Percentiles rank a stretch among this genome's conserved stretches.
Evolutionary conservation across 2,888 invertebrate species (phyloP).

Genomic region (Trypoxylon attenuatum): DNA sequence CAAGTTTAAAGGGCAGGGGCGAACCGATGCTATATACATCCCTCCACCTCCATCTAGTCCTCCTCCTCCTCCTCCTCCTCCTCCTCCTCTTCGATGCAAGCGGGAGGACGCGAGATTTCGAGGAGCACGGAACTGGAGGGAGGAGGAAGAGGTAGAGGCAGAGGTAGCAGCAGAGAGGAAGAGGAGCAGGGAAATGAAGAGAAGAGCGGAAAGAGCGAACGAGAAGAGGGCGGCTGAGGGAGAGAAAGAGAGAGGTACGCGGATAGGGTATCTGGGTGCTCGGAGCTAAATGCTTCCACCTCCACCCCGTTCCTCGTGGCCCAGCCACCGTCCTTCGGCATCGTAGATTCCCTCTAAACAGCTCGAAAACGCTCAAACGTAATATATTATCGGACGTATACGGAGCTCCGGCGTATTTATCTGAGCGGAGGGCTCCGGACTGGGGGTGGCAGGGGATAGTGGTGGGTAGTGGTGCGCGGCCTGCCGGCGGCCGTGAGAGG

Average conservation of each 20-base stretch:
- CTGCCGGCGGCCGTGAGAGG: conserved; percentile 51
- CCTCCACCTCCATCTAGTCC: too few species aligned
- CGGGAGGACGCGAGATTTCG: too few species aligned
- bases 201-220: conserved; percentile 6
- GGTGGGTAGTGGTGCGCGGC: conserved; percentile 27
- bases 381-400: conserved; percentile 72
- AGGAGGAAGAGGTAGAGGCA: neutral
- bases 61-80: too few species aligned
- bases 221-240: conserved; percentile 13
- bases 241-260: conserved; percentile 1
- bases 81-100: too few species aligned
- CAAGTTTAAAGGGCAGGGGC: conserved; percentile 44
- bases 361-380: conserved; percentile 70
- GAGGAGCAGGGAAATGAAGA: neutral
- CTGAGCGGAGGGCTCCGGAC: conserved; percentile 36
- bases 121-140: conserved; percentile 31
- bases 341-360: conserved; percentile 64
- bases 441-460: conserved; percentile 19
- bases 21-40: too few species aligned
- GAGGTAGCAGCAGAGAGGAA: neutral
- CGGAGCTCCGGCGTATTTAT: conserved; percentile 58
- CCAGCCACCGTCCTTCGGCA: conserved; percentile 45
- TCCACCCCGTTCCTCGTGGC: conserved; percentile 42
- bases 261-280: conserved; percentile 22
- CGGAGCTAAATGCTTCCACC: conserved; percentile 59